Evolutionary conservation across 92 coral and sea anemone species (phyloP).

Genomic region (Palythoa grandiflora): DNA sequence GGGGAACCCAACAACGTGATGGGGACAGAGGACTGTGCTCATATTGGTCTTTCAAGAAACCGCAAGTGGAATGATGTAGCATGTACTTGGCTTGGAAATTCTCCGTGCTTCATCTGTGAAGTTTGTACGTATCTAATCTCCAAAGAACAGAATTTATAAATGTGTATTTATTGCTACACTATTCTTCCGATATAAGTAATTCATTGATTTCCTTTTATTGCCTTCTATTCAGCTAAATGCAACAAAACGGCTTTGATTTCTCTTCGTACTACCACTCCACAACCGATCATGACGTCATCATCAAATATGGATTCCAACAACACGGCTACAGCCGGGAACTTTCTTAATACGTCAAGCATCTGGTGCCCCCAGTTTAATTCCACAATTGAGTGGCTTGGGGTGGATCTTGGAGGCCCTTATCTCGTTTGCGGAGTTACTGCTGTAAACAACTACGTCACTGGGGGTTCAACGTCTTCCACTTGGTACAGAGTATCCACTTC

Average conservation of each 20-base stretch:
- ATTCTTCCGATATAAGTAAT: background rate
- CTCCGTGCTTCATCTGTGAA: conserved; percentile 25
- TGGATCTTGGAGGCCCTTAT: conserved; percentile 33
- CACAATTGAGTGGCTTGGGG: conserved; percentile 24
- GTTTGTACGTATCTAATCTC: background rate
- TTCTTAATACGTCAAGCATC: conserved; percentile 6
- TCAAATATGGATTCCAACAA: background rate
- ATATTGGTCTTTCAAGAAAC: background rate
- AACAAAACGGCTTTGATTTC: background rate
- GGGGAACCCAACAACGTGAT: conserved; percentile 26
- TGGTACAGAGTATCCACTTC: conserved; percentile 33
- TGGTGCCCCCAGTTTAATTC: conserved; percentile 32
- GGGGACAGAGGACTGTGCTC: conserved; percentile 23
- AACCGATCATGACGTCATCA: background rate
- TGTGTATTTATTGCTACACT: background rate
- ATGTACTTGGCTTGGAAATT: background rate
- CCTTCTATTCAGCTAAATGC: background rate
- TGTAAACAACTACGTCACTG: background rate
- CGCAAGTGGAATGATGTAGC: conserved; percentile 37
- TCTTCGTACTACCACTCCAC: background rate
- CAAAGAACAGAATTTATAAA: background rate
- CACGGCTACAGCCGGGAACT: background rate
- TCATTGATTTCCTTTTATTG: background rate
- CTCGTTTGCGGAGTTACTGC: conserved; percentile 22
- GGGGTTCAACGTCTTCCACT: background rate